Base-by-base conservation (phyloP, 2,113 vertebrate genomes). In the Chionis minor region DNA sequence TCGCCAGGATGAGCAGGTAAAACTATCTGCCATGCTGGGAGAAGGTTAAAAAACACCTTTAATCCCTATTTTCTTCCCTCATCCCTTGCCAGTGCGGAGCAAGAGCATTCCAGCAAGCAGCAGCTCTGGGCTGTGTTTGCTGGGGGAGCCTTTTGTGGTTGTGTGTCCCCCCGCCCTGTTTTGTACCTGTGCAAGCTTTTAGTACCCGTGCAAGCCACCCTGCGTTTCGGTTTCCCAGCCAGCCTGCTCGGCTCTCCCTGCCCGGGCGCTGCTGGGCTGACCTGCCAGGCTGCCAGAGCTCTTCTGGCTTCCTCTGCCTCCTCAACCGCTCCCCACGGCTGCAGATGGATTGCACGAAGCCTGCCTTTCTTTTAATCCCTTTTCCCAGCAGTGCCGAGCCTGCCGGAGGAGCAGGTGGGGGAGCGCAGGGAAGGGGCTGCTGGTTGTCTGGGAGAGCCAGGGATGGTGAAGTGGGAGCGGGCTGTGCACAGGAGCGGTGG, bases 381-480 rank as follows among this genome's bases (percentile, higher is more conserved):
- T 88, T 92, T 95, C 56, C 49, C 54, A 55, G 92, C 84, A 66
- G 74, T 23, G 63, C 66, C 0, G 40, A 40, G 73, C 65, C 79
- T 71, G 65, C 54, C 0, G 18, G 63, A 86, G 88, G 62, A 95
- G 66, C 75, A 30, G 70, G 81, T 8, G 4, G 63, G 73, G 54
- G 49, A 97, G 56, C 52, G 6, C 12, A 19, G 40, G 91, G 84
- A 59, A 62, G 75, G 54, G 78, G 61, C 71, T 90, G 93, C 78
- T 79, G 58, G 90, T 93, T 87, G 90, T 90, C 95, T 38, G 55
- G 86, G 92, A 88, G 90, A 96, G 75, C 23, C 0, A 6, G 32
- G 89, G 22, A 51, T 2, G 1, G 5, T 0, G 5, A 81, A 44
- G 30, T 3, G 1, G 94, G 75, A 93, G 61, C 70, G 30, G 62